These are phyloP conservation scores for Polyodon spathula DNA, from an alignment of 2,113 vertebrate genomes.

Conservation along the genomic window DNA sequence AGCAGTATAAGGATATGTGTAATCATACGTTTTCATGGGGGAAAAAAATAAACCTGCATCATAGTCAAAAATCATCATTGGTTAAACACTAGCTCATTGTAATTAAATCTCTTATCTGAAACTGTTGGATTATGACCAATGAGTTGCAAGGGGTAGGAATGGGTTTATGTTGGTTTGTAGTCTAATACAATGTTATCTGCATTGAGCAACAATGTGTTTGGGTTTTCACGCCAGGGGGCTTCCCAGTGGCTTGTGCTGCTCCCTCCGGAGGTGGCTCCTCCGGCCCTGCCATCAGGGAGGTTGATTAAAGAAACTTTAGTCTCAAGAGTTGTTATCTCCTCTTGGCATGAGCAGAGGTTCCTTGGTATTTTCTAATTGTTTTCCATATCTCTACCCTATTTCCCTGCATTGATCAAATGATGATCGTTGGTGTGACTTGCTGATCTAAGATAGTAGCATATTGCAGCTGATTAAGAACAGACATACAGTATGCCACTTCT, in stretches of 20 bases:
- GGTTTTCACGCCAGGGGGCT: too few relatives aligned
- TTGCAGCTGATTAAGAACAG: neutral
- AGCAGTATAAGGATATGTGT: too few relatives aligned
- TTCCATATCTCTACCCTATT: neutral
- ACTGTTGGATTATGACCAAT: neutral
- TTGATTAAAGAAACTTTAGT: too few relatives aligned
- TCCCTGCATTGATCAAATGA: neutral
- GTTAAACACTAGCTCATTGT: neutral
- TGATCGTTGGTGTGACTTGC: neutral
- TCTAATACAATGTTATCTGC: neutral
- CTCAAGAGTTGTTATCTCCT: too few relatives aligned
- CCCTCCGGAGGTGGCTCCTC: too few relatives aligned
- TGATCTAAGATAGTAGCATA: neutral
- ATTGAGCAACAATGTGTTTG: constrained; percentile 2
- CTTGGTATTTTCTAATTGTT: neutral
- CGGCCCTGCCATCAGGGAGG: too few relatives aligned
- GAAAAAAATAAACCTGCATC: too few relatives aligned
- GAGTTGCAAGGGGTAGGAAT: neutral
- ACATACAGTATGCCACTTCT: neutral
- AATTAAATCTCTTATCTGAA: constrained; percentile 6
- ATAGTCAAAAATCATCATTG: neutral
- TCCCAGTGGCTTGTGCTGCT: too few relatives aligned
- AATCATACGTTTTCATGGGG: too few relatives aligned
- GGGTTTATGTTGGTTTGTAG: neutral
- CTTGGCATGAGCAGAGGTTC: neutral